Conservation (phyloP, 2,888 invertebrate genomes). For the Hipparchia sbordonii region DNA sequence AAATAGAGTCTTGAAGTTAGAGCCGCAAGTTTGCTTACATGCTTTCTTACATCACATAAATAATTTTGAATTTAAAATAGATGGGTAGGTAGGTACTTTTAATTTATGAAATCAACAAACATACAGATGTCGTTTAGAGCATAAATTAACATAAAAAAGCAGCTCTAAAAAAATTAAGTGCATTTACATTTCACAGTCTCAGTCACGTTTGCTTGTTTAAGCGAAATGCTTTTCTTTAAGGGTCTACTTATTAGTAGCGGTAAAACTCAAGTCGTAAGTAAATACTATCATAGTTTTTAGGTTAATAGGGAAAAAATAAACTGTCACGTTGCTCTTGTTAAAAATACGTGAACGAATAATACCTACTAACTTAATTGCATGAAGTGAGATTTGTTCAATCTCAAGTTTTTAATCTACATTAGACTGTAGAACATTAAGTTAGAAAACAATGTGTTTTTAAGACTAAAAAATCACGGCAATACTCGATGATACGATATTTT, state of each 20-base stretch:
- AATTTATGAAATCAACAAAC: neutral
- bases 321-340: neutral
- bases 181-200: neutral
- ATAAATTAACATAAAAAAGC: neutral
- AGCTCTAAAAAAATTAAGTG: constrained; percentile 3
- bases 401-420: too few species aligned
- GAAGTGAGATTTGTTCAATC: too few species aligned
- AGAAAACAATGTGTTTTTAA: too few species aligned
- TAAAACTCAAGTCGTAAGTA: constrained; percentile 12
- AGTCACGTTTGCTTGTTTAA: constrained; percentile 18
- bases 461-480: neutral
- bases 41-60: too few species aligned
- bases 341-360: neutral
- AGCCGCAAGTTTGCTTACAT: too few species aligned
- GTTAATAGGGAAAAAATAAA: neutral
- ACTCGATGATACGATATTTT: constrained; percentile 8
- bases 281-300: constrained; percentile 10
- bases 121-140: neutral
- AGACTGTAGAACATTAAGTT: too few species aligned
- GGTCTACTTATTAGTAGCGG: constrained; percentile 14
- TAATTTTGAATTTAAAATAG: neutral
- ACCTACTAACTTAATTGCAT: too few species aligned
- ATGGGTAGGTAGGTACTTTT: neutral
- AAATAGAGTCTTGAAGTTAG: too few species aligned
- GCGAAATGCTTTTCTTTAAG: neutral